Base-by-base conservation (phyloP, 64 coral and sea anemone species). In the Stichodactyla mertensii region DNA sequence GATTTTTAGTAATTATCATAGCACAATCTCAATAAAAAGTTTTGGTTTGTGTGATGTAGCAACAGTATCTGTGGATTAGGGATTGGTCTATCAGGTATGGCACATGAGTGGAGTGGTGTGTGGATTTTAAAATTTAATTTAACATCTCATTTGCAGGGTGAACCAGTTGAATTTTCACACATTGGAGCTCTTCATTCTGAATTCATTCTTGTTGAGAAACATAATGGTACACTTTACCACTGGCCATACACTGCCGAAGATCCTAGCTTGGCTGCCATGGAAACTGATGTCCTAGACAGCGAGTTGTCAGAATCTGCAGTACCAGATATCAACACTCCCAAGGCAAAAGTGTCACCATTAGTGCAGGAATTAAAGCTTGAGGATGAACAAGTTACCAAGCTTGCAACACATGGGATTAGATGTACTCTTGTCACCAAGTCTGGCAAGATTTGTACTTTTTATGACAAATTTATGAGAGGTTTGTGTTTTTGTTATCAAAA, bases 401-500 rank as follows among this genome's bases (percentile, higher is more conserved):
- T 97, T 22, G 86, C 85, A 9, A 71, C 94, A 74, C 85, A 64
- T 57, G 78, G 58, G 51, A 92, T 97, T 23, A 87, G 94, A 13
- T 97, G 94, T 58, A 90, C 88, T 82, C 91, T 97, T 71, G 91
- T 97, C 0, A 97, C 91, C 52, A 62, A 88, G 87, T 93, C 84
- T 93, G 94, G 94, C 19, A 97, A 93, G 86, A 90, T 97, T 61
- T 97, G 94, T 74, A 97, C 94, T 31, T 97, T 97, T 88, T 97
- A 97, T 86, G 94, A 97, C 64, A 87, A 93, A 55, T 58, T 97
- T 19, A 84, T 97, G 19, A 89, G 94, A 93, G 91, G 94, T 97
- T 62, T 19, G 78, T 74, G 0, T 1, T 66, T 10, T 66, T 19
- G 3, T 16, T 4, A 10, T 59, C 15, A 16, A 59, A 59, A 59